These are phyloP conservation scores for Dynastes tityus DNA, from an alignment of 2,888 invertebrate species.

Conservation along the genomic window DNA sequence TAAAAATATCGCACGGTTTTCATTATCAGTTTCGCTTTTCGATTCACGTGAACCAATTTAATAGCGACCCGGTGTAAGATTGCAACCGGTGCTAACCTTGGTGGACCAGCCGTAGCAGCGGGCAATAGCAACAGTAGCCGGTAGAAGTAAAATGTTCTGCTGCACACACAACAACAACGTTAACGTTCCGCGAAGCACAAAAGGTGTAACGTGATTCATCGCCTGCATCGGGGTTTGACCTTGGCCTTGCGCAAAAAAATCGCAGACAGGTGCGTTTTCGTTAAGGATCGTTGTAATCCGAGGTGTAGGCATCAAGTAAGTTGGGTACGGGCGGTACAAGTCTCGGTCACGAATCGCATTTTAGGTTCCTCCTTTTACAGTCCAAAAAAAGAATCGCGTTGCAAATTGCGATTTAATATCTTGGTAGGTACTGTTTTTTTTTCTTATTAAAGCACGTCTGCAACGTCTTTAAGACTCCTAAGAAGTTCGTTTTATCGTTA, in stretches of 20 bases:
- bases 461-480: no score
- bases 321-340: neutral
- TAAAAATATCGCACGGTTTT: no score
- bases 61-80: no score
- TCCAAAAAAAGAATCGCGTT: neutral
- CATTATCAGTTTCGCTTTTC: no score
- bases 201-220: conserved; percentile 28
- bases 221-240: conserved; percentile 9
- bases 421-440: no score
- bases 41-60: no score
- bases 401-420: neutral
- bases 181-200: conserved; percentile 2
- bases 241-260: conserved; percentile 11
- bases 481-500: no score
- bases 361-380: neutral
- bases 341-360: conserved; percentile 4
- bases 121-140: conserved; percentile 5
- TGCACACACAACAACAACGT: neutral
- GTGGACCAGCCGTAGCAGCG: neutral
- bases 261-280: conserved; percentile 6
- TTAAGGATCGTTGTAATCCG: neutral
- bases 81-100: no score
- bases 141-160: no score
- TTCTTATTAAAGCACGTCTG: no score
- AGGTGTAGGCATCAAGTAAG: neutral